Evolutionary conservation across 2,888 invertebrate genomes (phyloP), one percentile per base, ranked within the genome.

Genomic region (Cantharis lateralis): DNA sequence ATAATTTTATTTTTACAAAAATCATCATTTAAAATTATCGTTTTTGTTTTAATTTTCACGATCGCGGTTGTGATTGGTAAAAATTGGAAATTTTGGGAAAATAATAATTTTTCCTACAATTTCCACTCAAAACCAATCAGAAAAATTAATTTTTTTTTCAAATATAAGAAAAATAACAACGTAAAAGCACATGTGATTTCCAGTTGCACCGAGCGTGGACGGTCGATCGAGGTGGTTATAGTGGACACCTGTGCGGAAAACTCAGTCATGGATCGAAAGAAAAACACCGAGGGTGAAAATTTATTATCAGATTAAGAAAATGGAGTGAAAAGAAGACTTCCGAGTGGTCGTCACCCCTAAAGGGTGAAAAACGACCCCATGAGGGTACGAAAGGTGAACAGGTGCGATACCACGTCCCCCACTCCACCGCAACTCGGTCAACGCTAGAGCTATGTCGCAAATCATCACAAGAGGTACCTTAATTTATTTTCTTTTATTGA

Each of bases 221-320:
- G 78, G 72, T 72, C 63, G 70, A 71, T 76, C 76, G 71, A 76
- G 73, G 68, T 74, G 78, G 1, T 90, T 90, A 28, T 28, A 3
- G 90, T 90, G 0, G 90, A 91, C 90, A 92, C 91, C 77, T 92
- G 91, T 88, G 91, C 90, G 64, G 91, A 91, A 81, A 92, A 88
- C 66, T 91, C 91, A 85, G 91, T 91, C 79, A 92, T 91, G 86
- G 92, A 91, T 88, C 91, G 91, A 86, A 91, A 91, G 68, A 89
- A 89, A 84, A 88, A 89, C 76, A 78, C 86, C 78, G 88, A 83
- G 79, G 28, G 77, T 48, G 71, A 73, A 80, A 78, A 76, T 77
- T 48, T 64, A 68, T 78, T 75, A 76, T 76, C 81, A 77, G 72
- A 26, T 15, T 66, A 76, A 68, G 81, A 69, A 75, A 62, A 71